These are phyloP conservation scores for Sturmia bella DNA, from an alignment of 2,888 invertebrate genomes.

Conservation along the genomic window DNA sequence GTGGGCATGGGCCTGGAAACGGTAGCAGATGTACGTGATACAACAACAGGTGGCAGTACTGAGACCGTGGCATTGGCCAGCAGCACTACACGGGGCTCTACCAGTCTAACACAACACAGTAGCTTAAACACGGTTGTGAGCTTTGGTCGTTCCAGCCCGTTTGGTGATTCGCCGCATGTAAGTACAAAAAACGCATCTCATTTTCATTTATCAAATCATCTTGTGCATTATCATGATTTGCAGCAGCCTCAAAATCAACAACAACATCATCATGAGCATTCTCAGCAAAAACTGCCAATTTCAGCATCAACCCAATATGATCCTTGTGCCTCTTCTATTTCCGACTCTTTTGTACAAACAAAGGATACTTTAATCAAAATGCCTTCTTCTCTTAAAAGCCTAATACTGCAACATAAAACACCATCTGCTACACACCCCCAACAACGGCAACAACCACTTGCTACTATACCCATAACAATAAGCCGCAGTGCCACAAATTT, in stretches of 20 bases:
- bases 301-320: slow-evolving; percentile 73
- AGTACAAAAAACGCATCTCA: slow-evolving; percentile 50
- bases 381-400: slow-evolving; percentile 79
- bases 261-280: slow-evolving; percentile 64
- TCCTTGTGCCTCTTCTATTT: slow-evolving; percentile 78
- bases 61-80: slow-evolving; percentile 64
- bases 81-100: slow-evolving; percentile 70
- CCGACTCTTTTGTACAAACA: slow-evolving; percentile 76
- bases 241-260: slow-evolving; percentile 46
- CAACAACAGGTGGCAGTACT: slow-evolving; percentile 52
- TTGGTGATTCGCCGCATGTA: slow-evolving; percentile 71
- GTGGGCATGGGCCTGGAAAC: slow-evolving; percentile 72
- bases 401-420: slow-evolving; percentile 78
- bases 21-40: slow-evolving; percentile 57
- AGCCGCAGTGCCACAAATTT: slow-evolving; percentile 72
- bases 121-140: slow-evolving; percentile 79
- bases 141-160: slow-evolving; percentile 74
- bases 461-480: slow-evolving; percentile 49
- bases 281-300: slow-evolving; percentile 72
- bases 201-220: slow-evolving; percentile 29
- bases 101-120: slow-evolving; percentile 76
- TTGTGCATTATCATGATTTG: slow-evolving; percentile 39
- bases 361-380: slow-evolving; percentile 78
- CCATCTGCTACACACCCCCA: slow-evolving; percentile 42
- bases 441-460: slow-evolving; percentile 25